Evolutionary conservation across 2,113 vertebrate species (phyloP).

Genomic region (Oreochromis niloticus): DNA sequence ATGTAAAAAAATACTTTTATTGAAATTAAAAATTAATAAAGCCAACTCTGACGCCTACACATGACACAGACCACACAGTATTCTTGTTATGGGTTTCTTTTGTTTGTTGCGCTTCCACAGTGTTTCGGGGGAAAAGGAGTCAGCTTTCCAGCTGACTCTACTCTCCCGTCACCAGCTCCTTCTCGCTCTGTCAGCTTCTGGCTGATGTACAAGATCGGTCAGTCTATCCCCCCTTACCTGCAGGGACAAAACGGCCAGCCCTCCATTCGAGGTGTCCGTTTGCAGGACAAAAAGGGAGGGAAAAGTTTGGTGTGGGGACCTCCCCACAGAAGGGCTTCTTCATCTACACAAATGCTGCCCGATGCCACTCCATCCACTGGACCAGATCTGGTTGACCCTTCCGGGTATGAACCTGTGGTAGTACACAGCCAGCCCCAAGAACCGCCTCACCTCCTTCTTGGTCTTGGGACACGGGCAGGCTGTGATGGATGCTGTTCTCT

Average conservation of each 20-base stretch:
- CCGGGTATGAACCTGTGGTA: fast-evolving
- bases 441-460: not conserved
- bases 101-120: not conserved
- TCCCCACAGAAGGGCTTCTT: fast-evolving
- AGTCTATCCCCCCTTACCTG: not conserved
- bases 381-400: not conserved
- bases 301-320: not conserved
- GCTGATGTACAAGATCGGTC: not conserved
- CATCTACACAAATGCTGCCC: not conserved
- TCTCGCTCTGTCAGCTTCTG: not conserved
- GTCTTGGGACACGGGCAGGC: fast-evolving
- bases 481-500: not conserved
- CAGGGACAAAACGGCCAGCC: not conserved
- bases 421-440: fast-evolving
- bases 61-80: fast-evolving
- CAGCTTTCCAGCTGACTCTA: not conserved
- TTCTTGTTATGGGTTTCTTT: fast-evolving
- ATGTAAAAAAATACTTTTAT: not conserved
- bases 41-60: fast-evolving
- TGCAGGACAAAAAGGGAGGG: not conserved
- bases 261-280: not conserved
- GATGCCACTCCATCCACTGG: not conserved
- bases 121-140: not conserved
- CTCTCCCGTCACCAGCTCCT: fast-evolving
- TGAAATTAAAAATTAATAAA: not conserved